These are phyloP conservation scores for Whitmania pigra DNA, from an alignment of 1,140 invertebrate species.

Conservation along the genomic window DNA sequence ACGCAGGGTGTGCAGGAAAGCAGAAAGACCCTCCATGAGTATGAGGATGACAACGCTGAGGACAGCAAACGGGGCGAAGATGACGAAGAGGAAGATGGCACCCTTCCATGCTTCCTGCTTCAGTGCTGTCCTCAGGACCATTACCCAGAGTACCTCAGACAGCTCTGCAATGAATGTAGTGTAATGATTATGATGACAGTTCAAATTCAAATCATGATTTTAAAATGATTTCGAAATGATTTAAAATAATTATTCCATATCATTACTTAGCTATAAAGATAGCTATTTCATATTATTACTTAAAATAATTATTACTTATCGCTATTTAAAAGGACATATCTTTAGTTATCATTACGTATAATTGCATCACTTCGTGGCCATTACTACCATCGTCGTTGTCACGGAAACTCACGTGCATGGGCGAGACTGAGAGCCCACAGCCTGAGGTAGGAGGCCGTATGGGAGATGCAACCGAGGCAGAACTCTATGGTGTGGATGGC, in stretches of 20 bases:
- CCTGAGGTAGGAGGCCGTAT: constrained; percentile 88
- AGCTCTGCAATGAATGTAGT: constrained; percentile 52
- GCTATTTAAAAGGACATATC: too few species aligned
- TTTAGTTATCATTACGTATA: too few species aligned
- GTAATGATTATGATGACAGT: background rate
- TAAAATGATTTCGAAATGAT: too few species aligned
- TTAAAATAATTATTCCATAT: too few species aligned
- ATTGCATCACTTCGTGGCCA: too few species aligned
- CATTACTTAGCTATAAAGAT: too few species aligned
- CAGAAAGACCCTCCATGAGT: constrained; percentile 91
- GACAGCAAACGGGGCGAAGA: constrained; percentile 42
- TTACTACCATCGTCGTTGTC: too few species aligned
- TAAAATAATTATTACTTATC: too few species aligned
- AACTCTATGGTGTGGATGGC: constrained; percentile 96
- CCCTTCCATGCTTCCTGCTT: constrained; percentile 45
- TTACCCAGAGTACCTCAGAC: constrained; percentile 91
- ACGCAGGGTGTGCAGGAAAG: constrained; percentile 91
- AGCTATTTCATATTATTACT: too few species aligned
- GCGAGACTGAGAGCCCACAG: constrained; percentile 89
- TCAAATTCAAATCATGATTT: too few species aligned
- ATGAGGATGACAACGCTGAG: constrained; percentile 76
- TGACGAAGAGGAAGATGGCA: constrained; percentile 36
- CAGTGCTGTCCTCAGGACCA: constrained; percentile 71
- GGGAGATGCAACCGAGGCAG: constrained; percentile 83
- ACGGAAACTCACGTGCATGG: constrained; percentile 69